Percentiles rank a stretch among this genome's conserved stretches.
phyloP scores from a whole-genome alignment of 2,113 vertebrate genomes.

The Microtus ochrogaster region DNA sequence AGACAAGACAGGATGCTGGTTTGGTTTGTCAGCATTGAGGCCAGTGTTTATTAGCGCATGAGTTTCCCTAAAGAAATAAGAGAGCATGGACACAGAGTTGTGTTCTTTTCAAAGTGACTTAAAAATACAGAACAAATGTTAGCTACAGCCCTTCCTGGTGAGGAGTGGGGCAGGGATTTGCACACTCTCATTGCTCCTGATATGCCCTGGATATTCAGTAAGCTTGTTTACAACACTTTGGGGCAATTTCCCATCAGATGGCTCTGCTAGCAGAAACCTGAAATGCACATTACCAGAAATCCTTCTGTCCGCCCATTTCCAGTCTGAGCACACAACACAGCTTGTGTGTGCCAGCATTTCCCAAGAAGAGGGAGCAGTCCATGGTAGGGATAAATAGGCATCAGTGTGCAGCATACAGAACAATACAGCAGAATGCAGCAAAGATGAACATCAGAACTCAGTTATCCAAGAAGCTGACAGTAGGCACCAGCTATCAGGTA shows the following conservation, averaged over 20 bases:
- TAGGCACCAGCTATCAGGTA: background rate
- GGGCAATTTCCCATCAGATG: no score
- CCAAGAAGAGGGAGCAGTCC: background rate
- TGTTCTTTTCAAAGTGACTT: background rate
- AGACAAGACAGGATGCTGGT: no score
- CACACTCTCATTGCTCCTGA: no score
- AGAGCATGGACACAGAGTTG: background rate
- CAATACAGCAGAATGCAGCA: background rate
- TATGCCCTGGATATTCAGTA: no score
- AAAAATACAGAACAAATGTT: background rate
- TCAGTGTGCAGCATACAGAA: background rate
- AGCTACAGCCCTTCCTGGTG: background rate
- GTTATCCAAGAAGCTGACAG: background rate
- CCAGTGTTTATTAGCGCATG: fast-evolving
- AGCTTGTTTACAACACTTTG: no score
- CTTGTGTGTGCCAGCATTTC: background rate
- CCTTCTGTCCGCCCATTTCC: background rate
- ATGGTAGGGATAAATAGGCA: background rate
- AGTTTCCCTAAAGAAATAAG: background rate
- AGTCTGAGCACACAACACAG: background rate
- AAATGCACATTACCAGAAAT: background rate
- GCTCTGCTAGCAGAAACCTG: background rate
- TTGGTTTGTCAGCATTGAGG: background rate
- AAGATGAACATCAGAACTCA: no score
- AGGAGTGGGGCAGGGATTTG: background rate